A percentile compares a stretch with the other conserved stretches of the same genome.
Conservation (phyloP, 1,140 invertebrate genomes). For the Rhizoglyphus robini region DNA sequence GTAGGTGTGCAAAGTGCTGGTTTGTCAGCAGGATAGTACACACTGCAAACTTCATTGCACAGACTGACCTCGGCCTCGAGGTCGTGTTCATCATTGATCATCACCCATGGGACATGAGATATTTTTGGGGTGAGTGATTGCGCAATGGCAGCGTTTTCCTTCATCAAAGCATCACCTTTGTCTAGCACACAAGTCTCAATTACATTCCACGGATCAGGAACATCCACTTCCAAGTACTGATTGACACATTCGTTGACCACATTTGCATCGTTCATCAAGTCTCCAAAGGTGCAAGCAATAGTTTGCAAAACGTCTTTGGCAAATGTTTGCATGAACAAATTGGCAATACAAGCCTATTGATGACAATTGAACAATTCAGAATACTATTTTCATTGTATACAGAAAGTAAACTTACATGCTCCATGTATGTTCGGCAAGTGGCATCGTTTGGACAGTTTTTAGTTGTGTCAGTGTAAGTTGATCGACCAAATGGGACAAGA, state of each 20-base stretch:
- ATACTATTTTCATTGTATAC: not conserved
- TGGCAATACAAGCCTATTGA: not conserved
- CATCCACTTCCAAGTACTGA: not conserved
- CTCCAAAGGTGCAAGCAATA: not conserved
- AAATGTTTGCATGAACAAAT: not conserved
- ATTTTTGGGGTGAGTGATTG: not conserved
- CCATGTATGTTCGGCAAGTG: not conserved
- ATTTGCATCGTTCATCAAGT: not conserved
- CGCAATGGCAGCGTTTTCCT: not conserved
- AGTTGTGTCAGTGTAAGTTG: not conserved
- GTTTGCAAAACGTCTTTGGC: not conserved
- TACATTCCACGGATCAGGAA: not conserved
- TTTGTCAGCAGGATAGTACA: slow-evolving; percentile 11
- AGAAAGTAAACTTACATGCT: not conserved
- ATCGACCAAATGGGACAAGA: slow-evolving; percentile 1
- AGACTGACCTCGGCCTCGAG: not conserved
- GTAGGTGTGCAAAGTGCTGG: not conserved
- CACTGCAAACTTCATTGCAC: not conserved
- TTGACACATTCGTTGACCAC: slow-evolving; percentile 14
- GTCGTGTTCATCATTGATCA: not conserved
- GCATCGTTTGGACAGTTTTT: not conserved
- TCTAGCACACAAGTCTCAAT: not conserved
- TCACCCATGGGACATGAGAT: slow-evolving; percentile 1
- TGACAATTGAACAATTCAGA: not conserved
- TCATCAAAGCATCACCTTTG: not conserved